Evolutionary conservation across 2,797 vertebrate genomes (phyloP), one percentile per base, ranked within the genome.

Genomic region (Eidolon dupreanum): DNA sequence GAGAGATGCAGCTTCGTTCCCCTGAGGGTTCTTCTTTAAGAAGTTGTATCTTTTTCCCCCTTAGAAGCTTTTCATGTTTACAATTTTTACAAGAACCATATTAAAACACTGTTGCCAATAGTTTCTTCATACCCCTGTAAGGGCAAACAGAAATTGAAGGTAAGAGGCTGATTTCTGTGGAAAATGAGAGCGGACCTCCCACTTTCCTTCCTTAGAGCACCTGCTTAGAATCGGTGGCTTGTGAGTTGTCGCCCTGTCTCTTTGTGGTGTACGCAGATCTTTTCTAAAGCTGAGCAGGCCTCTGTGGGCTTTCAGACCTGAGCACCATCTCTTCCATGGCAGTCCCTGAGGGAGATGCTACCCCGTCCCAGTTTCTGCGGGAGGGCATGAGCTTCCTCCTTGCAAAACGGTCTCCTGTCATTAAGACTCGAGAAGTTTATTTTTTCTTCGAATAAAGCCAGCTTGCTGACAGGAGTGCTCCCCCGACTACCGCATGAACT

Each of bases 131-230:
- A 33, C 16, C 19, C 38, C 2, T 4, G 22, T 20, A 57, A 77
- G 41, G 46, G 20, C 20, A 93, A 83, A 89, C 53, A 43, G 55
- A 70, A 82, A 83, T 82, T 38, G 33, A 89, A 96, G 78, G 51
- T 2, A 53, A 78, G 74, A 73, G 31, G 57, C 63, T 89, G 53
- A 71, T 33, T 53, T 78, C n/a, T 75, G 15, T 51, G 70, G 49
- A 87, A 59, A 51, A 49, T 22, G 38, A 70, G 28, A 75, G 12
- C 26, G 36, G 31, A 31, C 46, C 57, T 46, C 43, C 33, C 28
- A 1, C 13, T 15, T 6, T 13, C 59, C 24, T 3, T 26, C 9
- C 11, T 57, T 57, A 24, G 55, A 57, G 22, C 57, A 26, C 28
- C 5, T 59, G 8, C 57, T 59, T 12, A 59, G 24, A 59, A 0